Conservation (phyloP, 2,888 invertebrate species). For the Lobophora halterata region DNA sequence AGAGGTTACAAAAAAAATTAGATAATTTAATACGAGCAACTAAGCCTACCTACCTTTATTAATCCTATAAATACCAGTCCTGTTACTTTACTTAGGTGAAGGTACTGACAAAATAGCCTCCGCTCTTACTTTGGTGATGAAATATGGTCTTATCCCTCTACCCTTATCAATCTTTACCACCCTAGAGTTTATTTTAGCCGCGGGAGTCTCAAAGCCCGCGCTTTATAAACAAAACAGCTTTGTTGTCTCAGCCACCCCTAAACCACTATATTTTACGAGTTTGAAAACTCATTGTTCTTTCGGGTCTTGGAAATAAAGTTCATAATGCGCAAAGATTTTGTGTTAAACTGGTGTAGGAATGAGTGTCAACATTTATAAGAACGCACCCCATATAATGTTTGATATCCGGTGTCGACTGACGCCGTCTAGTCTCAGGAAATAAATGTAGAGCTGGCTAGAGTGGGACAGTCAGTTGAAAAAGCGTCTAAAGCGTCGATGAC, state of each 20-base stretch:
- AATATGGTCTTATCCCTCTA: slow-evolving; percentile 8
- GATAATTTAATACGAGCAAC: no score
- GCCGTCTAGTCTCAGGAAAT: slow-evolving; percentile 34
- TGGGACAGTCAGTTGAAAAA: no score
- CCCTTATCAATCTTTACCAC: slow-evolving; percentile 22
- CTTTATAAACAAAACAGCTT: slow-evolving; percentile 35
- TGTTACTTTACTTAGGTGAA: no score
- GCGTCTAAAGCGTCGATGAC: no score
- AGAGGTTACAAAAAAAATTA: no score
- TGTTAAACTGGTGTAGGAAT: no score
- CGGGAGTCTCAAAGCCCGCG: slow-evolving; percentile 17
- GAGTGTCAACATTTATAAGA: slow-evolving; percentile 62
- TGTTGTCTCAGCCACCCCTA: slow-evolving; percentile 50
- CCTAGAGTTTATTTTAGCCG: slow-evolving; percentile 26
- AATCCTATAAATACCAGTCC: no score
- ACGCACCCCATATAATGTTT: slow-evolving; percentile 40
- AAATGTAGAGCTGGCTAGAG: slow-evolving; percentile 26
- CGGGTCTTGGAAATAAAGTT: slow-evolving; percentile 17
- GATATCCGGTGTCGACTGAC: slow-evolving; percentile 62
- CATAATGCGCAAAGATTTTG: no score
- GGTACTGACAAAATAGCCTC: no score
- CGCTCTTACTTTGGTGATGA: not conserved
- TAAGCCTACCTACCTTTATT: no score
- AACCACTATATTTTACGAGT: slow-evolving; percentile 18
- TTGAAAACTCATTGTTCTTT: slow-evolving; percentile 7